Conservation (phyloP, 2,888 invertebrate genomes). For the Scaptodrosophila latifasciaeformis region DNA sequence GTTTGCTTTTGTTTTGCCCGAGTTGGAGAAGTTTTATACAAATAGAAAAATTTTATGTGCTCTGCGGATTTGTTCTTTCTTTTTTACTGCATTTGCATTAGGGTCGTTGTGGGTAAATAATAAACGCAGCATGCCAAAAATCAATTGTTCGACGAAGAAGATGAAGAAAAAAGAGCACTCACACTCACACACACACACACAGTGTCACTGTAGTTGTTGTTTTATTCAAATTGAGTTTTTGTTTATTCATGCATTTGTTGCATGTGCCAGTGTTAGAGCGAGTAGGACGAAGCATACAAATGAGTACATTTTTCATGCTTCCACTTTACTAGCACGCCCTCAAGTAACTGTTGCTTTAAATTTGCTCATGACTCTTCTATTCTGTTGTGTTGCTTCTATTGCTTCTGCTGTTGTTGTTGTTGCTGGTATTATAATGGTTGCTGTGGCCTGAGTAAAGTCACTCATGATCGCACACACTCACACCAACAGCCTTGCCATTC, state of each 20-base stretch:
- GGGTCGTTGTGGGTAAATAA: conserved; percentile 27
- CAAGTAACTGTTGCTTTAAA: too few species aligned
- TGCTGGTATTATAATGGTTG: too few species aligned
- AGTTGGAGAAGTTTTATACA: background rate
- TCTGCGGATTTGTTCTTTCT: conserved; percentile 43
- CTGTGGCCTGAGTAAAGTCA: too few species aligned
- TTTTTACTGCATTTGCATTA: conserved; percentile 56
- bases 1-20: background rate
- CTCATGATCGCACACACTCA: conserved; percentile 25
- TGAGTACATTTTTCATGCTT: background rate
- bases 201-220: conserved; percentile 30
- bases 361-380: too few species aligned
- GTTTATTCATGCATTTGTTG: conserved; percentile 66
- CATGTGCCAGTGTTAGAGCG: conserved; percentile 48
- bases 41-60: too few species aligned
- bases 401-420: too few species aligned
- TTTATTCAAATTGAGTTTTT: conserved; percentile 63
- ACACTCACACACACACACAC: background rate
- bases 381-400: too few species aligned
- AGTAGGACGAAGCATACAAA: conserved; percentile 5
- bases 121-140: conserved; percentile 35
- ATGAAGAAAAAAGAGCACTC: background rate
- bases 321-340: background rate
- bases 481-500: too few species aligned
- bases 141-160: conserved; percentile 29